A percentile compares a stretch with the other conserved stretches of the same genome.
Conservation (phyloP, 2,888 invertebrate species). For the Microplitis manilae region DNA sequence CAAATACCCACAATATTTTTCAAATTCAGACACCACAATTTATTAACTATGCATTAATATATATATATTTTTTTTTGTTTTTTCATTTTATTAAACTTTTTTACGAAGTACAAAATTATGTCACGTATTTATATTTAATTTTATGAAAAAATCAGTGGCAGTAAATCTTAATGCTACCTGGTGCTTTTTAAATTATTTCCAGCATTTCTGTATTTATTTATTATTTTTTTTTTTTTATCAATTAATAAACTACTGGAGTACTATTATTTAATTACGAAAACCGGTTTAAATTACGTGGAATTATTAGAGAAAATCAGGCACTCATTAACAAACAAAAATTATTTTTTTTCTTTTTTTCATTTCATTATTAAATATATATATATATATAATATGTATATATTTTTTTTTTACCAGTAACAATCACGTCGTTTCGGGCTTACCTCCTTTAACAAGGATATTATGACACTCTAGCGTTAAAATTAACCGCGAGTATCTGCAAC, state of each 20-base stretch:
- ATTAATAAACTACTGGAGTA: slow-evolving; percentile 54
- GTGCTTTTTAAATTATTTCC: slow-evolving; percentile 25
- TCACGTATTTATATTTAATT: slow-evolving; percentile 38
- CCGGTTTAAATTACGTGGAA: slow-evolving; percentile 47
- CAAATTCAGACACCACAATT: slow-evolving; percentile 15
- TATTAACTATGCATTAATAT: not conserved
- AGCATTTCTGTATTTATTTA: slow-evolving; percentile 21
- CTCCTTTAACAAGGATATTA: slow-evolving; percentile 66
- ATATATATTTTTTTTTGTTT: slow-evolving; percentile 22
- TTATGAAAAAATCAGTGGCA: slow-evolving; percentile 44
- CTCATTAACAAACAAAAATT: slow-evolving; percentile 63
- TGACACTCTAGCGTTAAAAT: slow-evolving; percentile 57
- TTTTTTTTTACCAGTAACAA: slow-evolving; percentile 22
- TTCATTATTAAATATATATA: slow-evolving; percentile 1
- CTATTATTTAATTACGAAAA: slow-evolving; percentile 32
- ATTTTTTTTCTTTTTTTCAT: not conserved
- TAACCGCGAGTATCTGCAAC: slow-evolving; percentile 46
- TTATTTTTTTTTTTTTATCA: slow-evolving; percentile 45
- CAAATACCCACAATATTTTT: slow-evolving; percentile 35
- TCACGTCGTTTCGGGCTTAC: slow-evolving; percentile 67
- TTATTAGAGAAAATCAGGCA: slow-evolving; percentile 65
- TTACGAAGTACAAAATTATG: slow-evolving; percentile 49
- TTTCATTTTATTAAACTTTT: slow-evolving; percentile 27
- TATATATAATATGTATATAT: not conserved
- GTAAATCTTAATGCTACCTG: slow-evolving; percentile 45